Evolutionary conservation across 2,888 invertebrate species (phyloP), one percentile per base, ranked within the genome.

Genomic region (Leptinotarsa peninsularis): DNA sequence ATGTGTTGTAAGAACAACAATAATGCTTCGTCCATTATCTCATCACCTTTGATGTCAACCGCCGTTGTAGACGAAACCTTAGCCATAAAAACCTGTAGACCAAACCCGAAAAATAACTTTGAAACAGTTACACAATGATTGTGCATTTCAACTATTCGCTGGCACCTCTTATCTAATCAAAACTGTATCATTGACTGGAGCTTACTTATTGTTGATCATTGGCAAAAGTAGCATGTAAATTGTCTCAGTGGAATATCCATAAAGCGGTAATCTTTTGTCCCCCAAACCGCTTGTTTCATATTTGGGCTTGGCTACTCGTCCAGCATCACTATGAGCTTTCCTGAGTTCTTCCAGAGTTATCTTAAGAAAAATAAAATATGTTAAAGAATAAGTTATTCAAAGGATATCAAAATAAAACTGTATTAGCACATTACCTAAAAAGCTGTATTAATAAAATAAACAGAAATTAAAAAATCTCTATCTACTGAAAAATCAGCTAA

Each of bases 201-300:
- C 86, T 82, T 83, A 88, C 88, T 89, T 89, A 85, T 96, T 96
- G 85, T 95, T 93, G 81, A 99, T 94, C 99, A 99, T 99, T 1
- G 99, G 99, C 73, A 99, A 89, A 54, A 99, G 90, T 23, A 99
- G 91, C 92, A 99, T 93, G 85, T 95, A 95, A 86, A 99, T 94
- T 1, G 98, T 96, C 89, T 99, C 99, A 52, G 96, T 93, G 0
- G 98, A 98, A 89, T 98, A 99, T 68, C 96, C 96, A 87, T 95
- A 98, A 78, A 99, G 91, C 2, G 96, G 93, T 58, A 99, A 91
- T 52, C 99, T 90, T 74, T 95, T 93, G 89, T 99, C 99, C 0
- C 90, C 89, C 17, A 94, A 88, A 0, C 93, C 93, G 75, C 89
- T 90, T 14, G 88, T 84, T 3, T 90, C 88, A 78, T 90, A 90